phyloP scores from a whole-genome alignment of 2,797 vertebrate genomes.

The Hemitrygon akajei region DNA sequence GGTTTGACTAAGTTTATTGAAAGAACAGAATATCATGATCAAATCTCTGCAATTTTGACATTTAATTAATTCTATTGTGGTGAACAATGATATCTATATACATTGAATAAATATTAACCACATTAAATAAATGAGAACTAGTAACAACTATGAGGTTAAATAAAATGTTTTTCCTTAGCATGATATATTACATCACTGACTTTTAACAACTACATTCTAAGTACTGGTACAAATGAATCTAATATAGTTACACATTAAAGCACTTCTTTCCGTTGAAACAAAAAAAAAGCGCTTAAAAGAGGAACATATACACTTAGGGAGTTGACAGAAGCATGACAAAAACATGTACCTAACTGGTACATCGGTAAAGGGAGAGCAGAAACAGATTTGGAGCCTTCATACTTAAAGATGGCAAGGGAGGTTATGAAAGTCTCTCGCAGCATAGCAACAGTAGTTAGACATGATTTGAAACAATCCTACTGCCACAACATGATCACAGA shows the following conservation, averaged over 20 bases:
- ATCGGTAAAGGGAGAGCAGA: background rate
- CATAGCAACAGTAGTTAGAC: too few relatives aligned
- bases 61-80: too few relatives aligned
- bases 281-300: background rate
- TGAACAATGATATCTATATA: too few relatives aligned
- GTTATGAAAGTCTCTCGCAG: background rate
- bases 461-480: background rate
- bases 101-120: too few relatives aligned
- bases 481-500: background rate
- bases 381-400: background rate
- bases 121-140: too few relatives aligned
- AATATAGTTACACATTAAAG: background rate
- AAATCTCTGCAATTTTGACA: too few relatives aligned
- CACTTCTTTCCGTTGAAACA: background rate
- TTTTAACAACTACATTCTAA: too few relatives aligned
- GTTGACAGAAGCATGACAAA: background rate
- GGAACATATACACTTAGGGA: background rate
- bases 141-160: too few relatives aligned
- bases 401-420: background rate
- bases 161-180: too few relatives aligned
- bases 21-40: too few relatives aligned
- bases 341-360: background rate
- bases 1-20: too few relatives aligned
- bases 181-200: too few relatives aligned
- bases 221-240: background rate